phyloP scores from a whole-genome alignment of 2,797 vertebrate species.

The Eulemur albifrons region DNA sequence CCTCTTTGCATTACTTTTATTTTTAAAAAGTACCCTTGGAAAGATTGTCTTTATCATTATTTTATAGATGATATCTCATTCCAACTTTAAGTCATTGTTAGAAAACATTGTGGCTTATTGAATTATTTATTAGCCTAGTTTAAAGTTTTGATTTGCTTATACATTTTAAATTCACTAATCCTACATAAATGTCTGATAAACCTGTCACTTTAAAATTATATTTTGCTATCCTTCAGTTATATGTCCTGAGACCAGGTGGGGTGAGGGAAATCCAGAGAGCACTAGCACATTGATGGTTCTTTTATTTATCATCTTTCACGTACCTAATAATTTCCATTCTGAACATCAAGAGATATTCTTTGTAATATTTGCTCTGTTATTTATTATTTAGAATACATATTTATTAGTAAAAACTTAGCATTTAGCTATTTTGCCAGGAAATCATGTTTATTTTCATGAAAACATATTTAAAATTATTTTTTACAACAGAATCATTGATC shows the following conservation, averaged over 20 bases:
- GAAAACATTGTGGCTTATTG: conserved; percentile 6
- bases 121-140: conserved; percentile 8
- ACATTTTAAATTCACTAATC: conserved; percentile 26
- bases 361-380: not conserved
- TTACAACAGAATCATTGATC: not conserved
- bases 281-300: not conserved
- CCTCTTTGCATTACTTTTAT: not conserved
- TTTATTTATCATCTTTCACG: not conserved
- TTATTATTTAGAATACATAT: not conserved
- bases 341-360: not conserved
- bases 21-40: not conserved
- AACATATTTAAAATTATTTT: not conserved
- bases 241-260: not conserved
- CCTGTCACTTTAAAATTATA: not conserved
- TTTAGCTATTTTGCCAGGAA: not conserved
- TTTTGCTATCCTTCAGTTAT: not conserved
- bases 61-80: not conserved
- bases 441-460: not conserved
- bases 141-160: not conserved
- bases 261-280: not conserved
- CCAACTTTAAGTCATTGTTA: conserved; percentile 14
- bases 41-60: conserved; percentile 26
- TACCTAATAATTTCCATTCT: not conserved
- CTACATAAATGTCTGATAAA: not conserved
- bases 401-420: not conserved